Evolutionary conservation across 1,140 invertebrate species (phyloP), one percentile per base, ranked within the genome.

Genomic region (Drosophila pallidifrons): DNA sequence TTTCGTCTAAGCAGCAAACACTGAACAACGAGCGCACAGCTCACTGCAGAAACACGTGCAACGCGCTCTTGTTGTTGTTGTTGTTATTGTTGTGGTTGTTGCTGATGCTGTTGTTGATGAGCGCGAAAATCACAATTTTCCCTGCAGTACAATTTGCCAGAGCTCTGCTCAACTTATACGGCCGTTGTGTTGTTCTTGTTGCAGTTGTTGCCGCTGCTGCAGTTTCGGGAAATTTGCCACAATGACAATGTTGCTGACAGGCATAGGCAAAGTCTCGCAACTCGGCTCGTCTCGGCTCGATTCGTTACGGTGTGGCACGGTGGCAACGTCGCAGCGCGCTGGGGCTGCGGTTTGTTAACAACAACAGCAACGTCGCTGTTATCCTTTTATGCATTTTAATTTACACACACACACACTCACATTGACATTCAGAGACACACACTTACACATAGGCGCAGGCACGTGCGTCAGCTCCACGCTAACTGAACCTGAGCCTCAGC

Each of bases 331-430:
- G 64, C 65, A 38, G 6, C 43, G 57, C 58, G 47, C 51, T 60
- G 72, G 49, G 61, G 63, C 73, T 72, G 79, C 72, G 83, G 76
- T 72, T 82, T 77, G 79, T 87, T 67, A 51, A 41, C 75, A 81
- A 74, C 81, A 75, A 70, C 68, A 63, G 46, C 47, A 61, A 58
- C 58, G 67, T 82, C 61, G 70, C 77, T 89, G 75, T 88, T 88
- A 88, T 88, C 85, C 83, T 89, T 88, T 88, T 88, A 88, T 88
- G 85, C 83, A 88, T 88, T 88, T 88, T 88, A 88, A 88, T 88
- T 88, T 88, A 60, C 77, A 72, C 70, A 81, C 71, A 78, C 41
- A 74, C 71, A 69, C 5, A 30, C n/a, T n/a, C 41, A 59, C 28
- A 43, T 43, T 43, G 11, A 81, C 30, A 71, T 8, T 38, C 7